These are phyloP conservation scores for Brotula barbata DNA, from an alignment of 2,797 vertebrate genomes.

Conservation along the genomic window DNA sequence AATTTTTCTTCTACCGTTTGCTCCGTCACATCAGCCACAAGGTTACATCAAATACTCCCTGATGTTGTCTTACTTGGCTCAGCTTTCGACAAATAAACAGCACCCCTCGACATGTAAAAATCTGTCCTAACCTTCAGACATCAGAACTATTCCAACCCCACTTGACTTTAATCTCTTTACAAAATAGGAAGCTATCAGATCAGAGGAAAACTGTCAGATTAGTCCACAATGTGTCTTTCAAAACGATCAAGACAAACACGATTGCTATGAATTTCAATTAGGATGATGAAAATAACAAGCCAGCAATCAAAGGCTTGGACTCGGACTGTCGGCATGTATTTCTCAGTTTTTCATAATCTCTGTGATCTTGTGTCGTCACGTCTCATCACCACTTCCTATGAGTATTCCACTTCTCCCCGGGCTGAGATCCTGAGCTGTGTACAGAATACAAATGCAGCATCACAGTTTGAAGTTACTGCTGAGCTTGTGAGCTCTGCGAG, in stretches of 20 bases:
- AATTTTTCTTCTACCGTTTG: too few relatives aligned
- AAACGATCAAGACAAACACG: not conserved
- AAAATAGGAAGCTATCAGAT: too few relatives aligned
- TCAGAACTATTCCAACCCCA: too few relatives aligned
- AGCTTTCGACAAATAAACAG: too few relatives aligned
- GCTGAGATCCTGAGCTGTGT: slow-evolving; percentile 33
- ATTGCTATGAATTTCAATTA: slow-evolving; percentile 21
- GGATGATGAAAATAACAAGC: slow-evolving; percentile 45
- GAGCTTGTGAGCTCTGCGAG: slow-evolving; percentile 54
- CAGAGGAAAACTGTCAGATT: too few relatives aligned
- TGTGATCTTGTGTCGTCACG: slow-evolving; percentile 47
- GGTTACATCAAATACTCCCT: too few relatives aligned
- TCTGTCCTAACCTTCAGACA: too few relatives aligned
- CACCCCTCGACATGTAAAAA: too few relatives aligned
- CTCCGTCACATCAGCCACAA: too few relatives aligned
- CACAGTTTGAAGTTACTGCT: slow-evolving; percentile 51
- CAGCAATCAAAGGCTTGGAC: slow-evolving; percentile 47
- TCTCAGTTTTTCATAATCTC: slow-evolving; percentile 53
- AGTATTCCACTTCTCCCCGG: slow-evolving; percentile 50
- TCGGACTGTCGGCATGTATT: slow-evolving; percentile 32
- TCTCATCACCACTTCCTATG: slow-evolving; percentile 48
- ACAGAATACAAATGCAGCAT: slow-evolving; percentile 55
- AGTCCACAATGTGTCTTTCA: too few relatives aligned
- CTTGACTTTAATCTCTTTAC: too few relatives aligned
- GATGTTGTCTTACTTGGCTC: too few relatives aligned